Evolutionary conservation across 35 echinoderm and acorn worm species (phyloP).

Genomic region (Acanthaster planci): DNA sequence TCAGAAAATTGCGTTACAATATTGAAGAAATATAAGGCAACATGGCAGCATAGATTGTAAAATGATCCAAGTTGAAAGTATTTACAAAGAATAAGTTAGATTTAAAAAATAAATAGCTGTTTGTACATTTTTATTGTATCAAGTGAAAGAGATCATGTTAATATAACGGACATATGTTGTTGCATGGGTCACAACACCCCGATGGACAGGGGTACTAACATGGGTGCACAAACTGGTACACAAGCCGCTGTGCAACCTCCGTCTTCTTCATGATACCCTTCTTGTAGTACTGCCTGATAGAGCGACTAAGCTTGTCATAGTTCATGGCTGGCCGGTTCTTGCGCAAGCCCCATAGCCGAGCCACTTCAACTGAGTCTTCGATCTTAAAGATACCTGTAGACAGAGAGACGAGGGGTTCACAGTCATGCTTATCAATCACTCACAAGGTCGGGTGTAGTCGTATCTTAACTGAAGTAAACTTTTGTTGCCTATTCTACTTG

Average conservation of each 20-base stretch:
- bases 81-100: slow-evolving; percentile 23
- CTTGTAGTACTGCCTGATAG: slow-evolving; percentile 96
- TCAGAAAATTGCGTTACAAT: background rate
- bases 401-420: background rate
- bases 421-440: no score
- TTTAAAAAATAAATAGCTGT: slow-evolving; percentile 24
- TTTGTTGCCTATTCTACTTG: no score
- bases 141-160: background rate
- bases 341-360: slow-evolving; percentile 83
- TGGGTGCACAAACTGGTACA: slow-evolving; percentile 96
- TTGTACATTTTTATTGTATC: background rate
- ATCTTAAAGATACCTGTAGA: slow-evolving; percentile 96
- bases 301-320: slow-evolving; percentile 96
- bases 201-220: slow-evolving; percentile 32
- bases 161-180: background rate
- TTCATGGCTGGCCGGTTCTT: slow-evolving; percentile 99
- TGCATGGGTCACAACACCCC: slow-evolving; percentile 46
- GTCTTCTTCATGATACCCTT: slow-evolving; percentile 99
- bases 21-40: no score
- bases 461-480: no score
- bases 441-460: no score
- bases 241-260: slow-evolving; percentile 86
- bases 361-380: slow-evolving; percentile 97
- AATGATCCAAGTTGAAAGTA: background rate
- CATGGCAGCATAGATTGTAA: no score